Evolutionary conservation across 2,797 vertebrate species (phyloP), one percentile per base, ranked within the genome.

Genomic region (Cynodonichthys magdalenae): DNA sequence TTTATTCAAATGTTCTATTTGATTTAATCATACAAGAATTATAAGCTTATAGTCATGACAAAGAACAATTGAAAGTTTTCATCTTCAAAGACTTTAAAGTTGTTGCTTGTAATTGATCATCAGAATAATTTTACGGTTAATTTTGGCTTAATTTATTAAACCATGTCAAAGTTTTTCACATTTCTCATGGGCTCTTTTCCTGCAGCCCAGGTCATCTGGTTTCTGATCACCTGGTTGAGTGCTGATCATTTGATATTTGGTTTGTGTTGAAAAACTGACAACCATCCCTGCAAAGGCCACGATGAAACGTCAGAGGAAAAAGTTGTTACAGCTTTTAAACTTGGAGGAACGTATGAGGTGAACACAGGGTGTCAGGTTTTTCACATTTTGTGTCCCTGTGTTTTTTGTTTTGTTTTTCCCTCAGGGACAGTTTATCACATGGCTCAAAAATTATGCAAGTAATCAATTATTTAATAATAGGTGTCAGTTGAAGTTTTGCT

Each of bases 201-300:
- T 18, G 44, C 31, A 18, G n/a, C 9, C 5, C 15, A 7, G 50
- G 1, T 5, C 14, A 20, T 18, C 9, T 34, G n/a, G 31, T 12
- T 34, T n/a, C 17, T 34, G 6, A 15, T n/a, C 44, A 27, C 46
- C 60, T 75, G 63, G 54, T 55, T 71, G 34, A 34, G 53, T 50
- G 31, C 45, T 67, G 63, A 59, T 45, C 72, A 50, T 65, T 71
- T 51, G 18, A 69, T 28, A 71, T 65, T 74, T 63, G 66, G n/a
- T 65, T 68, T 72, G 56, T 68, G 69, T 55, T 59, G 60, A 68
- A 52, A 45, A 66, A 74, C 71, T 67, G 51, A 51, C 61, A 17
- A 53, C 19, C 42, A 55, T 34, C 66, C 66, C 15, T 42, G 41
- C 41, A 42, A 42, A 42, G 41, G 34, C 34, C 34, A 36, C 2